Base-by-base conservation (phyloP, 2,113 vertebrate species). In the Equus przewalskii region DNA sequence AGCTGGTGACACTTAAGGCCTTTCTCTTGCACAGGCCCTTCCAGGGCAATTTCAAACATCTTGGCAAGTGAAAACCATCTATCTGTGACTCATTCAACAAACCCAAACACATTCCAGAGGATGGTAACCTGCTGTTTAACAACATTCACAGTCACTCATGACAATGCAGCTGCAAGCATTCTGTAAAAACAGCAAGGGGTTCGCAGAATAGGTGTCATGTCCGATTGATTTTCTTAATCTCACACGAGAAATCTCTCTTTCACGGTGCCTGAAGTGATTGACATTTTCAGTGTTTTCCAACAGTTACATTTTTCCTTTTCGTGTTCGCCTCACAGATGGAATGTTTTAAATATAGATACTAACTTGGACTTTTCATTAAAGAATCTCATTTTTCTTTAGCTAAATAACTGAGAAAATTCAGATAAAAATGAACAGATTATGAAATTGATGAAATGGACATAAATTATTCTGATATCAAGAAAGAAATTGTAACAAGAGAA, bases 381-480 rank as follows among this genome's bases (percentile, higher is more conserved):
- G 36, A 49, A 75, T 67, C 49, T 73, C 13, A 51, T 69, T 93
- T 83, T 51, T 49, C 58, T 70, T 84, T 56, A 84, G 73, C 87
- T 90, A 60, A 89, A 69, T 76, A 95, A 89, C 56, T 75, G 51
- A 94, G 14, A 89, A 81, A 79, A 89, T 49, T 89, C n/a, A 81
- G 51, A 88, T 87, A 83, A 85, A 93, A 79, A 26, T 94, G 46
- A 72, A 33, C 72, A 51, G 1, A 44, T 79, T 33, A 83, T 28
- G 51, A 94, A 70, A 84, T 24, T 13, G 10, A 64, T 64, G 70
- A 97, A 84, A 76, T 88, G 51, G 46, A 79, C 11, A 89, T 86
- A 78, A 79, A 82, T 89, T 78, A 69, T 73, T 79, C 84, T 73
- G 41, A 46, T 79, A 94, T 62, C 33, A 84, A 87, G 81, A 65